Conservation (phyloP, 2,113 vertebrate species). For the Natator depressus region DNA sequence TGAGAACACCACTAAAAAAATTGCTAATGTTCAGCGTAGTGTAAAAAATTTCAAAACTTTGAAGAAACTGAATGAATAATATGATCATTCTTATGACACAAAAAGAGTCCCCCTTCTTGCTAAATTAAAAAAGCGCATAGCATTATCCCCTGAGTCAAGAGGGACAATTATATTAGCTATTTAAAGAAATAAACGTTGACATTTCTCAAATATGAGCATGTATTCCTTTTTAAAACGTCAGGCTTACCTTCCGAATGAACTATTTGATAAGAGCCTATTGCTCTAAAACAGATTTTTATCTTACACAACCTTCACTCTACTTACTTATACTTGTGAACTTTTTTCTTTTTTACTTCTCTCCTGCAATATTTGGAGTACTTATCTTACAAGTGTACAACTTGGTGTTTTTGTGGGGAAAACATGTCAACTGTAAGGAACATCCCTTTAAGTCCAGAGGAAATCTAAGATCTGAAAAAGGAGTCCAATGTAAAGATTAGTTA, state of each 20-base stretch:
- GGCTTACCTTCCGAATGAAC: rapidly evolving
- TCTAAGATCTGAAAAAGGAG: background rate
- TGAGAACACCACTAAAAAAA: rapidly evolving
- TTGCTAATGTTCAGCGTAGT: rapidly evolving
- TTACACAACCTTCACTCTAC: background rate
- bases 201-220: rapidly evolving
- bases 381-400: background rate
- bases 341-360: background rate
- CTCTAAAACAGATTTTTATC: background rate
- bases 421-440: background rate
- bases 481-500: rapidly evolving
- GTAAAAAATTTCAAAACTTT: background rate
- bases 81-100: background rate
- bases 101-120: background rate
- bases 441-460: background rate
- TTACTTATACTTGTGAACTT: background rate
- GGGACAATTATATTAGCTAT: background rate
- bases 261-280: rapidly evolving
- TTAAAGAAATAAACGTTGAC: background rate
- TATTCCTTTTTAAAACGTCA: background rate
- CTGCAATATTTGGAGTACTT: background rate
- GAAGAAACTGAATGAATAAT: background rate
- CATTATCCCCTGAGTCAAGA: background rate
- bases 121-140: background rate
- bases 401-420: background rate